Base-by-base conservation (phyloP, 2,888 invertebrate genomes). In the Drosophila falleni region DNA sequence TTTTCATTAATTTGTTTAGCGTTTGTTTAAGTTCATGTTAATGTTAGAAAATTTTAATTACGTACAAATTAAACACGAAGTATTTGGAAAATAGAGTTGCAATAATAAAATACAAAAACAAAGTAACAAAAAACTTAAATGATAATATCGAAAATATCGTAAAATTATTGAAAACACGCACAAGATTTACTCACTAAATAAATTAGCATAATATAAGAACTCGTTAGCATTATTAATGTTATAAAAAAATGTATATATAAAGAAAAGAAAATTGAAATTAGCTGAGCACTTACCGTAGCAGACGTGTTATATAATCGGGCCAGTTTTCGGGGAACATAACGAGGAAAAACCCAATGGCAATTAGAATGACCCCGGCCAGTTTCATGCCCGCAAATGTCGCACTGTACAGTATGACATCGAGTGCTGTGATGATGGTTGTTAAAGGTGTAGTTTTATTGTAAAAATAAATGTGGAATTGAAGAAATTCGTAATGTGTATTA, bases 291-390 rank as follows among this genome's bases (percentile, higher is more conserved):
- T 94, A 97, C 97, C 97, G 96, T 87, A 98, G 94, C 71, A 98
- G 94, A 82, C 97, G 94, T 90, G 97, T 97, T 92, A 98, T 97
- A 93, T 98, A 98, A 92, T 98, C 97, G 0, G 98, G 98, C 98
- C 98, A 98, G 93, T 98, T 98, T 93, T 97, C 97, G 0, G 98
- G 98, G 86, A 98, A 96, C 96, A 98, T 97, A 72, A 98, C 98
- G 60, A 98, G 94, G 92, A 97, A 96, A 93, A 98, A 98, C 58
- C 98, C 98, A 61, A 97, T 96, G 0, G 96, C 95, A 86, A 98
- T 98, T 60, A 98, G 94, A 79, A 98, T 96, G 91, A 98, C 96
- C 31, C 98, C 98, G n/a, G 98, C 96, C 87, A 98, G 93, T 94
- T 98, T 97, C 98, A 98, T 98, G 46, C 98, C 98, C 89, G 96